Evolutionary conservation across 2,888 invertebrate genomes (phyloP).

Genomic region (Acleris literana): DNA sequence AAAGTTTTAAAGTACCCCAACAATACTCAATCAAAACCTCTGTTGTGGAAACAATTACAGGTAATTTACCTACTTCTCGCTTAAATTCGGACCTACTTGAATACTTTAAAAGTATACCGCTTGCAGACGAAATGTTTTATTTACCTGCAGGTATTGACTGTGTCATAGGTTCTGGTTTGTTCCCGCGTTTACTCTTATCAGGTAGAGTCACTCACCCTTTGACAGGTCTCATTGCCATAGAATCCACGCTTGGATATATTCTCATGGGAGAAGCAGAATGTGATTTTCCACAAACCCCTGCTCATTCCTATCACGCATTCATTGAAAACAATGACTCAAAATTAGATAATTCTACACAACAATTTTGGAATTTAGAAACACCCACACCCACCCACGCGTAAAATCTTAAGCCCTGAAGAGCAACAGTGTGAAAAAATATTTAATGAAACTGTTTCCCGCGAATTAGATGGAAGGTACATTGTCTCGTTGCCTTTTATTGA

Average conservation of each 20-base stretch:
- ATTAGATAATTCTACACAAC: conserved; percentile 21
- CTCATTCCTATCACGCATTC: conserved; percentile 3
- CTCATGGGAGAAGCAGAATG: conserved; percentile 18
- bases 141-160: not conserved
- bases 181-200: conserved; percentile 16
- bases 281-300: not conserved
- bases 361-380: conserved; percentile 31
- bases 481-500: conserved; percentile 18
- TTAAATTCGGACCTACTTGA: not conserved
- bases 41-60: not conserved
- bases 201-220: conserved; percentile 6
- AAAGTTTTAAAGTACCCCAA: not conserved
- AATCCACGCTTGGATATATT: conserved; percentile 23
- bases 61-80: not conserved
- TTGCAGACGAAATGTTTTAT: not conserved
- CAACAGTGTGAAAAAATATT: conserved; percentile 20
- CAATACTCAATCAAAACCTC: not conserved
- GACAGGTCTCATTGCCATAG: conserved; percentile 6
- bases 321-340: not conserved
- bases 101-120: not conserved
- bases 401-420: conserved; percentile 27
- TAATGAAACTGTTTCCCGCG: conserved; percentile 6
- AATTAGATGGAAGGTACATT: conserved; percentile 11
- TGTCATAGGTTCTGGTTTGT: conserved; percentile 18
- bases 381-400: conserved; percentile 20